Evolutionary conservation across 1,140 invertebrate genomes (phyloP).

Genomic region (Drosophila watanabei): DNA sequence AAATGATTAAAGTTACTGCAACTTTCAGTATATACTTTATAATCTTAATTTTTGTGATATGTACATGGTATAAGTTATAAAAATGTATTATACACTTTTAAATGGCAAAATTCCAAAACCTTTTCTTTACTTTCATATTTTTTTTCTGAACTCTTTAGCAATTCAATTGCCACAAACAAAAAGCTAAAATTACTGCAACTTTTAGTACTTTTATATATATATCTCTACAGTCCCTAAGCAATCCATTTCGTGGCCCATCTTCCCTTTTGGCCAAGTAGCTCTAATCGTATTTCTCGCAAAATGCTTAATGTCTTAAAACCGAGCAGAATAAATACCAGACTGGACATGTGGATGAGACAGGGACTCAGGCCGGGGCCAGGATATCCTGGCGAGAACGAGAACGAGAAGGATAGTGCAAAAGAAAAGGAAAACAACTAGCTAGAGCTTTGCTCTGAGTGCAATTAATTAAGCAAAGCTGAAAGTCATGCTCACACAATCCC

Average conservation of each 20-base stretch:
- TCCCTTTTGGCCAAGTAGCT: constrained; percentile 10
- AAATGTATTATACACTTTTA: not conserved
- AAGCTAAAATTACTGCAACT: not conserved
- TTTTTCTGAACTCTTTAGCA: not conserved
- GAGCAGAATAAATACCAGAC: constrained; percentile 45
- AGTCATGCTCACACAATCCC: constrained; percentile 66
- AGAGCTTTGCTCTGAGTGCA: constrained; percentile 75
- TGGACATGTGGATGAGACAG: constrained; percentile 23
- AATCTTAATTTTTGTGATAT: not conserved
- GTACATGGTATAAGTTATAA: not conserved
- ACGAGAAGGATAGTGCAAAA: not conserved
- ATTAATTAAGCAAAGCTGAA: constrained; percentile 84
- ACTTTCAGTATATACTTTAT: constrained; percentile 5
- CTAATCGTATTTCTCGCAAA: constrained; percentile 50
- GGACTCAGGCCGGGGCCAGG: not conserved
- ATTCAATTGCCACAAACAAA: not conserved
- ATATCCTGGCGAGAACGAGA: constrained; percentile 3
- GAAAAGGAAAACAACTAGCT: constrained; percentile 16
- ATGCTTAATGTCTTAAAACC: constrained; percentile 56
- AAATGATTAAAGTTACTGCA: not conserved
- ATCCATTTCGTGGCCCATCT: constrained; percentile 4
- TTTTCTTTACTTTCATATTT: not conserved
- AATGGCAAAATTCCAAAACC: not conserved
- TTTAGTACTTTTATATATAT: not conserved
- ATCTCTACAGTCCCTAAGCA: constrained; percentile 1